A percentile compares a stretch with the other conserved stretches of the same genome.
Evolutionary conservation across 2,797 vertebrate genomes (phyloP).

Genomic region (Thaleichthys pacificus): DNA sequence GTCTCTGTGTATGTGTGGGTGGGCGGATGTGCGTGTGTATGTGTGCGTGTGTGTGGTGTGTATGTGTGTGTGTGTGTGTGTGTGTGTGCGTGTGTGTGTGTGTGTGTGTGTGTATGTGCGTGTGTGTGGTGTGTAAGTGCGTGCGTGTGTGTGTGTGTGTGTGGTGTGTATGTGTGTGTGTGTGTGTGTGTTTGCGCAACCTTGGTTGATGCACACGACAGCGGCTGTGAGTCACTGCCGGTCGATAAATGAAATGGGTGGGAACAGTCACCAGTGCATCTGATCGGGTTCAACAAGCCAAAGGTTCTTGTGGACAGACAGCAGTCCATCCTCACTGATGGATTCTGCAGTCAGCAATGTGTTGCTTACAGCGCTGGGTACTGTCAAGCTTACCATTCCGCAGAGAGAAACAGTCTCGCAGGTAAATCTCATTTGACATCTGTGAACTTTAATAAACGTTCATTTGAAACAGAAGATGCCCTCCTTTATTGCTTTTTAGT

Average conservation of each 20-base stretch:
- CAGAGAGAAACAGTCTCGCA: neutral
- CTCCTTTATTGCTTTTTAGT: neutral
- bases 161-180: neutral
- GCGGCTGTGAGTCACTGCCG: neutral
- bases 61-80: neutral
- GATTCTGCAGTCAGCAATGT: neutral
- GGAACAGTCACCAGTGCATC: neutral
- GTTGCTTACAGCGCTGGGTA: no score
- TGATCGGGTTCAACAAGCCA: neutral
- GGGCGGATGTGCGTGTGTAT: neutral
- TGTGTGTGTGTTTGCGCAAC: neutral
- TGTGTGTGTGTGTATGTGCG: neutral
- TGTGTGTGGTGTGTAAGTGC: no score
- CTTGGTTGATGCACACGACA: neutral
- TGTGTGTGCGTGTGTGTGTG: neutral
- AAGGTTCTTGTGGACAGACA: neutral
- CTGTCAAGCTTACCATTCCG: no score
- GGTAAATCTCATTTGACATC: neutral
- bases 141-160: neutral
- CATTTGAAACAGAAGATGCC: neutral
- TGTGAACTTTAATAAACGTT: no score
- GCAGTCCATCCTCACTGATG: neutral
- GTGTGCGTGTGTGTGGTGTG: no score
- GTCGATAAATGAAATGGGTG: neutral
- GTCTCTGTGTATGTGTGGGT: slow-evolving; percentile 1